Evolutionary conservation across 2,113 vertebrate genomes (phyloP).

Genomic region (Proteles cristata): DNA sequence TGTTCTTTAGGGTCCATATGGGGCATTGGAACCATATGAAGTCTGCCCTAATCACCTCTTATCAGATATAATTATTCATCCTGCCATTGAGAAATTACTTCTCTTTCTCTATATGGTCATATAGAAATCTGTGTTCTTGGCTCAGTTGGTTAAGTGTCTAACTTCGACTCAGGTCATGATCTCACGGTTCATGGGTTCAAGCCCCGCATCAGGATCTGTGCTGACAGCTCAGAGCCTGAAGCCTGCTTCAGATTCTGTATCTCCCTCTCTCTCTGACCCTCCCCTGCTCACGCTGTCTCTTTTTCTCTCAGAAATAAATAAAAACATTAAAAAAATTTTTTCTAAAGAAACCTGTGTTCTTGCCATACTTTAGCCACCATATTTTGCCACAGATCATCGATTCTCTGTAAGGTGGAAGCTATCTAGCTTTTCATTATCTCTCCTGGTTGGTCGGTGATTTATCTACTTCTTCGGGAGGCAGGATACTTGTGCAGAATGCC

Average conservation of each 20-base stretch:
- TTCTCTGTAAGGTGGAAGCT: not conserved
- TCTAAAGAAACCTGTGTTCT: not conserved
- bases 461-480: not conserved
- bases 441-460: not conserved
- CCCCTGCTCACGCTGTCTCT: no score
- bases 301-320: no score
- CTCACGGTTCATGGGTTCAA: no score
- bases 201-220: no score
- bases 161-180: no score
- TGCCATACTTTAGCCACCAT: not conserved
- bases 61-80: not conserved
- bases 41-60: not conserved
- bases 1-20: not conserved
- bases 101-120: not conserved
- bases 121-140: not conserved
- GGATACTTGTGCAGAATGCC: not conserved
- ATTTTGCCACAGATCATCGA: not conserved
- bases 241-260: no score
- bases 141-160: no score
- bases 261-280: no score
- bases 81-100: not conserved
- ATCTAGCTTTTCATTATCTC: not conserved
- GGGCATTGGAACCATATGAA: not conserved
- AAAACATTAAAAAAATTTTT: no score
- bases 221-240: no score